Evolutionary conservation across 2,113 vertebrate genomes (phyloP), one percentile per base, ranked within the genome.

Genomic region (Australoheros scitulus): DNA sequence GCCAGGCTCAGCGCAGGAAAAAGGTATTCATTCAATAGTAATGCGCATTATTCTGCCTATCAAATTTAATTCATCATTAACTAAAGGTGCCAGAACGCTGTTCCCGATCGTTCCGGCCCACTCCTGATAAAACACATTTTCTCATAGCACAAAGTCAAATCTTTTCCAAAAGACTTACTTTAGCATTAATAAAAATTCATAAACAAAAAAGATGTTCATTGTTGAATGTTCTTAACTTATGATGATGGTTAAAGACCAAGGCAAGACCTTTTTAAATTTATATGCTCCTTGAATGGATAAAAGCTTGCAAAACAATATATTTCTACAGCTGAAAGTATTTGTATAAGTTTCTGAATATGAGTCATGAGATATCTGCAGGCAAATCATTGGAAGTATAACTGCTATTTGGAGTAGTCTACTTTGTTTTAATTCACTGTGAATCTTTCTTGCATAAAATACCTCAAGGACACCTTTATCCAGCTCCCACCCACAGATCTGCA

Each of bases 381-480:
- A 50, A 77, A 80, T 65, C 76, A 83, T 26, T 6, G 18, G 61
- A 57, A 58, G 41, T 76, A 76, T 43, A 82, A 75, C 61, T 50
- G 60, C 41, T 82, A 72, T 77, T 75, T 83, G 74, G 77, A 82
- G 34, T 17, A 29, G 68, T 80, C 77, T 47, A 89, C 78, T 83
- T 88, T 86, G 57, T 79, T 80, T 87, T 78, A 61, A 70, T 87
- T 47, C 85, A 61, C 63, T 82, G 85, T 60, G 63, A 80, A 59
- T 86, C 68, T 64, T 65, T 80, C 81, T 43, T 79, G 64, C 64
- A 82, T 88, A 57, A 77, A 90, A 90, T 61, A 77, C 81, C 81
- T 90, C 84, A 88, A 94, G 88, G 91, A 93, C 86, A 89, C 86
- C 77, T 88, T 84, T 77, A 80, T 87, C 65, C 72, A 55, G 83